phyloP scores from a whole-genome alignment of 2,113 vertebrate species.

The Penelope pileata region DNA sequence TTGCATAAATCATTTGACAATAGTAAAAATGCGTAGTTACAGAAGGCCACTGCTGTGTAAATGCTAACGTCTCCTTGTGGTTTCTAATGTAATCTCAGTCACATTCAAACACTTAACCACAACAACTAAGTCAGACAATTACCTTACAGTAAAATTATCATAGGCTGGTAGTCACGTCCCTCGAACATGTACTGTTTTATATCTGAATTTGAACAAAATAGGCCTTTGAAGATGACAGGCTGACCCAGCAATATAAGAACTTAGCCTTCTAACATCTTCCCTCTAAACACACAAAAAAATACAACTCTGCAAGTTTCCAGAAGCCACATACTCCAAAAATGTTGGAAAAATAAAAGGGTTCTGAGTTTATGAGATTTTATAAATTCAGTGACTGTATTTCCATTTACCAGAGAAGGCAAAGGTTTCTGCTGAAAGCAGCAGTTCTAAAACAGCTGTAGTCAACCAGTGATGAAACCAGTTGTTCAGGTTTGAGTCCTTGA shows the following conservation, averaged over 20 bases:
- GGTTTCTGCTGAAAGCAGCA: background rate
- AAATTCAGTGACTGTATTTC: background rate
- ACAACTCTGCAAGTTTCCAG: accelerated
- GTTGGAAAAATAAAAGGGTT: background rate
- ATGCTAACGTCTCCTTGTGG: background rate
- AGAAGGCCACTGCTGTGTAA: background rate
- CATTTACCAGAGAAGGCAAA: background rate
- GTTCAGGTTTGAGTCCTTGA: background rate
- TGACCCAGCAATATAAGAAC: background rate
- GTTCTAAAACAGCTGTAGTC: background rate
- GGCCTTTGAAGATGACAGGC: background rate
- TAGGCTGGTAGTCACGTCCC: background rate
- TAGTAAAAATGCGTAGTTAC: background rate
- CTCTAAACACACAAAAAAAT: background rate
- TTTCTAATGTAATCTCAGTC: background rate
- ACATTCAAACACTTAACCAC: background rate
- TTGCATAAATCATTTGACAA: background rate
- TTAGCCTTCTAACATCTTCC: background rate
- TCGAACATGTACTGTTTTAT: background rate
- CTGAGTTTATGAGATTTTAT: background rate
- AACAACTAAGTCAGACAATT: background rate
- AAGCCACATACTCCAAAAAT: background rate
- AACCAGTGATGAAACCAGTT: background rate
- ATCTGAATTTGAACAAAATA: background rate
- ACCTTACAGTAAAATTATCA: background rate